Base-by-base conservation (phyloP, 2,888 invertebrate species). In the Enoplolaimus lenunculus region DNA sequence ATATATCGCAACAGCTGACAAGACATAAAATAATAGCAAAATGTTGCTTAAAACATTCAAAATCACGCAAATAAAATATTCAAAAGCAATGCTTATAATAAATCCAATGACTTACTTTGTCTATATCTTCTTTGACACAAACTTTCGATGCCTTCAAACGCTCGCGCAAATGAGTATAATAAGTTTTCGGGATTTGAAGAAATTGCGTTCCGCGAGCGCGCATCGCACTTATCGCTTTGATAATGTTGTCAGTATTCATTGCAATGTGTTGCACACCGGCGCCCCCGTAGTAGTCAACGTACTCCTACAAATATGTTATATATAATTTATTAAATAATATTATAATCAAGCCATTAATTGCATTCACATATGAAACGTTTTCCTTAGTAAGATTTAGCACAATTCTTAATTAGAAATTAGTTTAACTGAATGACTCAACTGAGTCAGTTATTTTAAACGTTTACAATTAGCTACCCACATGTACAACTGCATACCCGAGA, bases 221-320 rank as follows among this genome's bases (percentile, higher is more conserved):
- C 3, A 80, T 74, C 21, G 79, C 76, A 62, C 74, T 74, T 70
- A 95, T 93, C 60, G 91, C 86, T 68, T 83, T 81, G 74, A 98
- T 90, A 77, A 98, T 95, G 81, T 98, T 89, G 74, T 87, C 85
- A 0, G 94, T 93, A 80, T 93, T 93, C n/a, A 98, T 85, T 1
- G 97, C 97, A 75, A 98, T 93, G 79, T 98, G 98, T 82, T 98
- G 98, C 0, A 97, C 93, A 0, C 98, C 98, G 1, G 93, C 89
- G n/a, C 79, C 93, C 0, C 95, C 97, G 80, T 97, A 93, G 81
- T 94, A 98, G 78, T 98, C 95, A 60, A 97, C 93, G 80, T 91
- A 98, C 82, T 98, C 98, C 83, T 84, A 77, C 34, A 77, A 75
- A 68, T 28, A 72, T n/a, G n/a, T n/a, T n/a, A 26, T 1, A 3